These are phyloP conservation scores for Antheraea assamensis DNA, from an alignment of 2,888 invertebrate genomes.

Conservation along the genomic window DNA sequence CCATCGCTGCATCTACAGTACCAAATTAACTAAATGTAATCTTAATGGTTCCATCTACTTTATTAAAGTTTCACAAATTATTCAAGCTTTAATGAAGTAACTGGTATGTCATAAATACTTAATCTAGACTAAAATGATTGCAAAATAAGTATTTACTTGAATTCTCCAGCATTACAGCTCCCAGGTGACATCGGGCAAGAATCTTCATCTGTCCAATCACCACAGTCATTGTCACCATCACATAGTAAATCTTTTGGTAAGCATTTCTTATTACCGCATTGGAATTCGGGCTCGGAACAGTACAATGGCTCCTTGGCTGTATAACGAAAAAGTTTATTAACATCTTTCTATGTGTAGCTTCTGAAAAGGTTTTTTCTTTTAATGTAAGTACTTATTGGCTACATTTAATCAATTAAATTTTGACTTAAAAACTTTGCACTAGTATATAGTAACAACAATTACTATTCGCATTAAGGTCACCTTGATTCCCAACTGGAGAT, in stretches of 20 bases:
- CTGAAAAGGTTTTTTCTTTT: too few relatives aligned
- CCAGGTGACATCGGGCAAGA: constrained; percentile 86
- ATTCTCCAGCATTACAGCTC: constrained; percentile 87
- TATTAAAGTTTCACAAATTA: not conserved
- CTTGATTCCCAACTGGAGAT: not conserved
- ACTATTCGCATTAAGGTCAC: not conserved
- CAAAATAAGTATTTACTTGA: constrained; percentile 77
- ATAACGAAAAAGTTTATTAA: constrained; percentile 29
- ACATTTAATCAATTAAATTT: too few relatives aligned
- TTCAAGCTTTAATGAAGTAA: not conserved
- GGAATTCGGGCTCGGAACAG: constrained; percentile 88
- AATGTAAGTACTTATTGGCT: too few relatives aligned
- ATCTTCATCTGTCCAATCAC: constrained; percentile 93
- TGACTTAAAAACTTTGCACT: not conserved
- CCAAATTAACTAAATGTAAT: too few relatives aligned
- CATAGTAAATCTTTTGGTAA: constrained; percentile 89
- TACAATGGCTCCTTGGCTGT: constrained; percentile 75
- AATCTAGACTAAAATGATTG: not conserved
- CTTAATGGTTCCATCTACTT: not conserved
- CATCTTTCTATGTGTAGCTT: not conserved
- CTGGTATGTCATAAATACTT: not conserved
- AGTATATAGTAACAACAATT: not conserved
- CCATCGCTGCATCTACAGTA: constrained; percentile 86
- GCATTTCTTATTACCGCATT: constrained; percentile 88
- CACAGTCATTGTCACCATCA: constrained; percentile 93